A percentile compares a stretch with the other conserved stretches of the same genome.
phyloP scores from a whole-genome alignment of 1,140 invertebrate genomes.

The Aphis gossypii region DNA sequence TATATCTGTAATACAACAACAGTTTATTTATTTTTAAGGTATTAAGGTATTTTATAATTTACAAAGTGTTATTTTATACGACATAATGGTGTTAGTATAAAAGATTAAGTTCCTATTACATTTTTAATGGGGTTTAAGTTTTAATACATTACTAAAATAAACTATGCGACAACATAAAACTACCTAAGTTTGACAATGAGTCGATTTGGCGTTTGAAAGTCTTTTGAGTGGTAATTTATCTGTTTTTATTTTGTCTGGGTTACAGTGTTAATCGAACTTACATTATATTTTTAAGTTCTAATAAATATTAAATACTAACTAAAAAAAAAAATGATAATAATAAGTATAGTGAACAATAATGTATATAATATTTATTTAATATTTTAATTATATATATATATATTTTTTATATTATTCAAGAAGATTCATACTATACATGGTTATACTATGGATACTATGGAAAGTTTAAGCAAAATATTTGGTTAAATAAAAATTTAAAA shows the following conservation, averaged over 20 bases:
- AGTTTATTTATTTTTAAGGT: neutral
- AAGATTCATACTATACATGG: too few species aligned
- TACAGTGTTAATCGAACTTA: neutral
- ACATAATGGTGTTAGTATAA: neutral
- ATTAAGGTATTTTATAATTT: neutral
- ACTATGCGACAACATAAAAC: constrained; percentile 46
- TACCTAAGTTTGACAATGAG: constrained; percentile 46
- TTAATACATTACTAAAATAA: constrained; percentile 33
- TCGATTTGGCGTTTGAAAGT: constrained; percentile 32
- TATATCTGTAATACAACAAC: neutral
- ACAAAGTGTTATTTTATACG: neutral
- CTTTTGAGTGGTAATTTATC: constrained; percentile 34
- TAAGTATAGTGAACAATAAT: neutral
- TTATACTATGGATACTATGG: neutral
- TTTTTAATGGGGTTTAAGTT: constrained; percentile 27
- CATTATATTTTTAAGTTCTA: neutral
- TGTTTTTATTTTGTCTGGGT: constrained; percentile 14
- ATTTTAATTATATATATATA: neutral
- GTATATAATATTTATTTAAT: neutral
- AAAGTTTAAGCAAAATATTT: neutral
- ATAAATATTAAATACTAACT: neutral
- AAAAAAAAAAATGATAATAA: neutral
- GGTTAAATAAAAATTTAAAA: too few species aligned
- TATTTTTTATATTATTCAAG: neutral
- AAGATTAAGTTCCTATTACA: constrained; percentile 37